Base-by-base conservation (phyloP, 2,113 vertebrate genomes). In the Tetraodon nigroviridis region DNA sequence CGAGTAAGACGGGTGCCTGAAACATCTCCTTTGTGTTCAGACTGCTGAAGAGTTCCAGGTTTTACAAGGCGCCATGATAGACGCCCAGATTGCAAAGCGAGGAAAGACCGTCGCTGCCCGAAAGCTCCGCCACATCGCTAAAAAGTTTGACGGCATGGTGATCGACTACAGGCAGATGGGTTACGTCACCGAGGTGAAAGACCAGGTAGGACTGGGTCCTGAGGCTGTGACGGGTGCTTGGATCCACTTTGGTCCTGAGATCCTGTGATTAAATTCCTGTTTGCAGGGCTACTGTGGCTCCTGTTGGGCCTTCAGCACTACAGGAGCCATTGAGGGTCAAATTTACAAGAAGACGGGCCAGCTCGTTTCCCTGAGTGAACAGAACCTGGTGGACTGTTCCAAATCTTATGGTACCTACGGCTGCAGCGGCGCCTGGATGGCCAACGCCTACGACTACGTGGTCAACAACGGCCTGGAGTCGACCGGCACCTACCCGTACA, bases 291-390 rank as follows among this genome's bases (percentile, higher is more conserved):
- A 81, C 75, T 92, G 91, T 75, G 90, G 91, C 32, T 92, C 90
- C 0, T 92, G 91, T 74, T 92, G 91, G 91, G 90, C 91, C 17
- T 91, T 92, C 72, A 92, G 91, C 82, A 91, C 91, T 29, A 92
- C 90, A 0, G 91, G 91, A 37, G 90, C 90, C 6, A 87, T 92
- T 0, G 91, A 92, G 67, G 90, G 86, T 22, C 91, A 92, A 57
- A 51, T 90, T 15, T 90, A 73, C 64, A 90, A 89, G 75, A 84
- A 24, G 55, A 90, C 88, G 1, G 90, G 91, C 13, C 85, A 80
- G 56, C 82, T 90, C 18, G 20, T 88, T 20, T 89, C 90, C 3
- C 46, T 92, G 58, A 92, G 91, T 20, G 91, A 92, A 68, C 91
- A 92, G 58, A 89, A 92, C 71, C 76, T 92, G 73, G 81, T 92